These are phyloP conservation scores for Sebastes hubbsi DNA, from an alignment of 2,797 vertebrate species.

Conservation along the genomic window DNA sequence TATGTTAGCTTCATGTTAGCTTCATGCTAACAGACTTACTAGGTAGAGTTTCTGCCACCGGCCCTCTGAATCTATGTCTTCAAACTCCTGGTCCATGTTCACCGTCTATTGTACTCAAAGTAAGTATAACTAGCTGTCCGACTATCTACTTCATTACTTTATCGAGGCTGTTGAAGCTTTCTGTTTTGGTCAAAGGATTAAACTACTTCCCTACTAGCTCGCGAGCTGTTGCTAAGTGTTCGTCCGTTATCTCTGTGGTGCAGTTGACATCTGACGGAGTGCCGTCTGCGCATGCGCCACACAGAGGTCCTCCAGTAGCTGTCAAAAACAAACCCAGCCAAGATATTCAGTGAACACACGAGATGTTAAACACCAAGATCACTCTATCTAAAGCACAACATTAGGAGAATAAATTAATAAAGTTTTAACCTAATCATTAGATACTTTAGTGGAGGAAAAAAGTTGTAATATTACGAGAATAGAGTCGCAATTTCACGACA, in stretches of 20 bases:
- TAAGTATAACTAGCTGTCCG: neutral
- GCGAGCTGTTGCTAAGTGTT: slow-evolving; percentile 38
- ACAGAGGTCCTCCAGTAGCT: slow-evolving; percentile 16
- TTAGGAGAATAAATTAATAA: neutral
- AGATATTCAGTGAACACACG: slow-evolving; percentile 22
- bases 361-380: slow-evolving; percentile 5
- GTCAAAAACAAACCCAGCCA: slow-evolving; percentile 39
- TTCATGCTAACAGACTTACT: slow-evolving; percentile 82
- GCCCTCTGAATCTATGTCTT: slow-evolving; percentile 88
- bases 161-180: slow-evolving; percentile 4
- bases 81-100: slow-evolving; percentile 89
- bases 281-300: slow-evolving; percentile 62
- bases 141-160: slow-evolving; percentile 76
- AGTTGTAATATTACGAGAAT: no score
- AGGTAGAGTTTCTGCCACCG: slow-evolving; percentile 93
- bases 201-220: slow-evolving; percentile 28
- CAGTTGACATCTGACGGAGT: slow-evolving; percentile 53
- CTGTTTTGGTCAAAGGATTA: slow-evolving; percentile 1
- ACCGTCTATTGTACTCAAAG: slow-evolving; percentile 23
- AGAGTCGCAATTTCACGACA: no score
- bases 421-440: neutral
- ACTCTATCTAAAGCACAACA: no score
- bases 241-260: slow-evolving; percentile 52
- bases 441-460: neutral
- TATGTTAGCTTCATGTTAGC: neutral